Conservation (phyloP, 1,140 invertebrate species). For the Drosophila truncata region DNA sequence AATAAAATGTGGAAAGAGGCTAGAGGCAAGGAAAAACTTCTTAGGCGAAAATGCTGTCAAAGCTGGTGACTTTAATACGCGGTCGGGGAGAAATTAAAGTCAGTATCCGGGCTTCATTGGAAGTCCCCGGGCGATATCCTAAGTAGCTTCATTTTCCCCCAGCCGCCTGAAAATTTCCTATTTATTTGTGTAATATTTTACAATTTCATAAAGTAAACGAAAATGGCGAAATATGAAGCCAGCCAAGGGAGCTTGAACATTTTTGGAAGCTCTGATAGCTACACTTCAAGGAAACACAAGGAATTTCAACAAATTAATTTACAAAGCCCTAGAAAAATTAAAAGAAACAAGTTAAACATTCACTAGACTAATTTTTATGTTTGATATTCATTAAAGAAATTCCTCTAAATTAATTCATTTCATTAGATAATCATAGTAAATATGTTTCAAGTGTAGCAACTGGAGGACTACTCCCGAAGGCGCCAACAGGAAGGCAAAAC, state of each 20-base stretch:
- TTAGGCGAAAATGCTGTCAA: conserved; percentile 52
- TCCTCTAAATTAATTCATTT: too few species aligned
- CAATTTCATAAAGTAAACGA: conserved; percentile 81
- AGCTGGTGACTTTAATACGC: conserved; percentile 75
- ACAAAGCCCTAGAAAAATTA: background rate
- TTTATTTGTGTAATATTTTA: conserved; percentile 82
- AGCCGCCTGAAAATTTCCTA: conserved; percentile 47
- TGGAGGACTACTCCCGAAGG: conserved; percentile 51
- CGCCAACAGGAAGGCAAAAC: conserved; percentile 69
- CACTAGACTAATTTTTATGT: background rate
- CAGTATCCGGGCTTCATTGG: conserved; percentile 31
- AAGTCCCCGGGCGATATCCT: conserved; percentile 46
- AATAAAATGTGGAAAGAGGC: conserved; percentile 11
- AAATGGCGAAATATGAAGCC: conserved; percentile 61
- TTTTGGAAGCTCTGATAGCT: background rate
- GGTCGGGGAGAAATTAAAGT: conserved; percentile 70
- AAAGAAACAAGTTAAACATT: too few species aligned
- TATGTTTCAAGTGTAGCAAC: conserved; percentile 1
- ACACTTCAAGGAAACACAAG: background rate
- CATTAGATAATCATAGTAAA: background rate
- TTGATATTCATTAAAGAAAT: background rate
- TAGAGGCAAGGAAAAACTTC: conserved; percentile 24
- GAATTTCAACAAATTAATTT: too few species aligned
- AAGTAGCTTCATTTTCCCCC: conserved; percentile 59
- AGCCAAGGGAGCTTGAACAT: conserved; percentile 6